Evolutionary conservation across 2,888 invertebrate species (phyloP).

Genomic region (Blomia tropicalis): DNA sequence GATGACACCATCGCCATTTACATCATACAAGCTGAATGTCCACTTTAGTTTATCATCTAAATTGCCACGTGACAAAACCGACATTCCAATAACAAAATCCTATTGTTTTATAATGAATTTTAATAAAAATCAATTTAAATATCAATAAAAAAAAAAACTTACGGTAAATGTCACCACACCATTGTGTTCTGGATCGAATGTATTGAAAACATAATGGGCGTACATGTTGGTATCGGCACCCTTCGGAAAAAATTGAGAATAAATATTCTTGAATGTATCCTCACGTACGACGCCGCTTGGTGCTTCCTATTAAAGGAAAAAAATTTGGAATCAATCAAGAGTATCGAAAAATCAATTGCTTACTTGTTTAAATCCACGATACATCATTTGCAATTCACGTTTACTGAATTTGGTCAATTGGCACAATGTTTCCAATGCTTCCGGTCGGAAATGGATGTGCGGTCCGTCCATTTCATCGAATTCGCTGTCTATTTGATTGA

Average conservation of each 20-base stretch:
- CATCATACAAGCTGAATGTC: slow-evolving; percentile 44
- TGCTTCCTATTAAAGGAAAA: background rate
- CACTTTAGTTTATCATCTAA: slow-evolving; percentile 40
- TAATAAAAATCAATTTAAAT: background rate
- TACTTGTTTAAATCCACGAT: slow-evolving; percentile 89
- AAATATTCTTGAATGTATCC: slow-evolving; percentile 41
- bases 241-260: slow-evolving; percentile 42
- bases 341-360: background rate
- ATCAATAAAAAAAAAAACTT: slow-evolving; percentile 31
- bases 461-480: slow-evolving; percentile 31
- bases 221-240: slow-evolving; percentile 62
- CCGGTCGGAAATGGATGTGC: slow-evolving; percentile 31
- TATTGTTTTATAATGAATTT: slow-evolving; percentile 26
- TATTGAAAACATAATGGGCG: slow-evolving; percentile 80
- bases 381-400: slow-evolving; percentile 76
- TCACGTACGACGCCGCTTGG: slow-evolving; percentile 5
- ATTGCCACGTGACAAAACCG: slow-evolving; percentile 39
- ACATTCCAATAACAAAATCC: slow-evolving; percentile 41
- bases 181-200: slow-evolving; percentile 61
- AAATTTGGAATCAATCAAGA: background rate
- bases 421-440: slow-evolving; percentile 43
- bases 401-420: slow-evolving; percentile 68
- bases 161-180: slow-evolving; percentile 81
- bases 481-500: slow-evolving; percentile 29
- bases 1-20: slow-evolving; percentile 40